phyloP scores from a whole-genome alignment of 2,113 vertebrate species.

The Corythaeola cristata region DNA sequence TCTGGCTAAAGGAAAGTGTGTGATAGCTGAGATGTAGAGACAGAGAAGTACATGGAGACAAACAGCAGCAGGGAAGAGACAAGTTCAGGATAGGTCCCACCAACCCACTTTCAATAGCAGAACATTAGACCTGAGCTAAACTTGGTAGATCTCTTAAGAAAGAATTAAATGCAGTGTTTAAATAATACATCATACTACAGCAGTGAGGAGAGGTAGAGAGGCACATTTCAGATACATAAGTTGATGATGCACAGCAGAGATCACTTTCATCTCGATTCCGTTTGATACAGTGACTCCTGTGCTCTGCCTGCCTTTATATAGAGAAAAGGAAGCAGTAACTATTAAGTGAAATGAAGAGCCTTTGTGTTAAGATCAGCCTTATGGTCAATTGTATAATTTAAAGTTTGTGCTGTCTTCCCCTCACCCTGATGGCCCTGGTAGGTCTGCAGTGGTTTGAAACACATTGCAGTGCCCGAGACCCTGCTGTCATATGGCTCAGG shows the following conservation, averaged over 20 bases:
- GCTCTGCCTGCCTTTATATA: neutral
- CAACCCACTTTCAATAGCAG: neutral
- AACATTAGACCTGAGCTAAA: neutral
- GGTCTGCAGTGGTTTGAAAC: rapidly evolving
- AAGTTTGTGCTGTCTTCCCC: neutral
- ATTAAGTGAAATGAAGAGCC: neutral
- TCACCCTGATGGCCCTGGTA: neutral
- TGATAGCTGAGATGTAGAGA: neutral
- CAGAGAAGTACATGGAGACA: neutral
- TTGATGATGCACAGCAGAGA: neutral
- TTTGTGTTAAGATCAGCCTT: neutral
- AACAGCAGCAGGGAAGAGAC: neutral
- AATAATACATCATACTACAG: neutral
- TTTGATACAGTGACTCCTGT: neutral
- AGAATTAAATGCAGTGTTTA: neutral
- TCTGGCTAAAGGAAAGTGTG: neutral
- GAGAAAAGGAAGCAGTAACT: neutral
- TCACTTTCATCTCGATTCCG: neutral
- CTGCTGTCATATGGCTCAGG: neutral
- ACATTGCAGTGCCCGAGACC: rapidly evolving
- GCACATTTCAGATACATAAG: neutral
- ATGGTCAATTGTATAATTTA: neutral
- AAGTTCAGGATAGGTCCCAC: neutral
- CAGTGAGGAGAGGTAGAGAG: neutral
- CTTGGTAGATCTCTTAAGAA: neutral